phyloP scores from a whole-genome alignment of 2,797 vertebrate species.

The Poecilia velifera region DNA sequence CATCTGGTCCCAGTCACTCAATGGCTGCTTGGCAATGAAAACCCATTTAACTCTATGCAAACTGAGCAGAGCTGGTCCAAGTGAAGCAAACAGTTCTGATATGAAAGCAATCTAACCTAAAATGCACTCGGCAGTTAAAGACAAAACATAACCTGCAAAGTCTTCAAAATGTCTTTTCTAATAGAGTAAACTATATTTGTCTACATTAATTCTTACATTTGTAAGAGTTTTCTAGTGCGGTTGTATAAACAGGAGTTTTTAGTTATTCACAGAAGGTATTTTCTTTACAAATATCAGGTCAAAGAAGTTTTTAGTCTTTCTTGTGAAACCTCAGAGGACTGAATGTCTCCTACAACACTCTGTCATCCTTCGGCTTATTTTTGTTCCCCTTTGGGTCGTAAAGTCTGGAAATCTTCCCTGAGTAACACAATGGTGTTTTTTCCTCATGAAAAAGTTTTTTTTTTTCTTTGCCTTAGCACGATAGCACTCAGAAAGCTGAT shows the following conservation, averaged over 20 bases:
- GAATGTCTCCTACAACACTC: constrained; percentile 17
- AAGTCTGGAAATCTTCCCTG: constrained; percentile 24
- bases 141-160: background rate
- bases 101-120: background rate
- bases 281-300: constrained; percentile 16
- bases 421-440: constrained; percentile 21
- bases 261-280: constrained; percentile 47
- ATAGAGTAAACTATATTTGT: background rate
- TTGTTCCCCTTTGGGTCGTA: constrained; percentile 9
- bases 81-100: background rate
- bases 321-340: constrained; percentile 15
- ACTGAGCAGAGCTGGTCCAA: background rate
- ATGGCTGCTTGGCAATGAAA: background rate
- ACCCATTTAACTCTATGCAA: background rate
- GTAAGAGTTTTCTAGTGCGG: background rate
- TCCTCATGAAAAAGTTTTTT: constrained; percentile 15
- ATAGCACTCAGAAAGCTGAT: constrained; percentile 24
- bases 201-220: constrained; percentile 23
- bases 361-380: constrained; percentile 26
- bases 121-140: background rate
- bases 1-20: too few species aligned
- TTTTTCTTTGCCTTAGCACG: constrained; percentile 25
- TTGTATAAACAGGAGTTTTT: constrained; percentile 6
- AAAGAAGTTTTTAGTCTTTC: constrained; percentile 8
- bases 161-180: background rate